Evolutionary conservation across 2,797 vertebrate genomes (phyloP).

Genomic region (Liasis olivaceus): DNA sequence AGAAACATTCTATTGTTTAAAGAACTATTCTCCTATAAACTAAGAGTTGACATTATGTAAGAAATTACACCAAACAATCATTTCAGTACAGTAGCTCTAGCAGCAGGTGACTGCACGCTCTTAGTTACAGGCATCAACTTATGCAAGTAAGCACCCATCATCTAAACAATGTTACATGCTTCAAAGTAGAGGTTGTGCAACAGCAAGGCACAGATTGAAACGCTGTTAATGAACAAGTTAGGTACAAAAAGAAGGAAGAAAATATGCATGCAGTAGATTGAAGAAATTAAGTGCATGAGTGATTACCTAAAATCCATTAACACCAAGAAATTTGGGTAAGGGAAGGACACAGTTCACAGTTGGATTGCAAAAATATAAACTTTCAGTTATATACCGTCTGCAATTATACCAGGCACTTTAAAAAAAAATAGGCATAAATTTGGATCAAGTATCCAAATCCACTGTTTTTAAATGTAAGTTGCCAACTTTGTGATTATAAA

Average conservation of each 20-base stretch:
- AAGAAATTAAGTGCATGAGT: not conserved
- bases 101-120: not conserved
- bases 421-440: not conserved
- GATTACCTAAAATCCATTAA: not conserved
- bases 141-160: not conserved
- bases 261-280: not conserved
- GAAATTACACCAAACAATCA: not conserved
- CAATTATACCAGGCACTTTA: not conserved
- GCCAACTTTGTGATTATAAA: not conserved
- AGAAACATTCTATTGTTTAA: not conserved
- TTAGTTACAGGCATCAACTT: not conserved
- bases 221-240: not conserved
- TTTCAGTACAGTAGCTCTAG: not conserved
- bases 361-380: not conserved
- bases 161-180: constrained; percentile 1
- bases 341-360: not conserved
- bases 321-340: not conserved
- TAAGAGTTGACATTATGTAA: constrained; percentile 20
- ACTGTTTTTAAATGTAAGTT: not conserved
- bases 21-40: not conserved
- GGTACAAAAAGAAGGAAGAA: not conserved
- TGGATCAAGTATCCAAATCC: not conserved
- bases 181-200: not conserved
- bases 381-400: not conserved
- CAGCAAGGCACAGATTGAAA: not conserved